Base-by-base conservation (phyloP, 2,888 invertebrate species). In the Aproaerema taeniolella region DNA sequence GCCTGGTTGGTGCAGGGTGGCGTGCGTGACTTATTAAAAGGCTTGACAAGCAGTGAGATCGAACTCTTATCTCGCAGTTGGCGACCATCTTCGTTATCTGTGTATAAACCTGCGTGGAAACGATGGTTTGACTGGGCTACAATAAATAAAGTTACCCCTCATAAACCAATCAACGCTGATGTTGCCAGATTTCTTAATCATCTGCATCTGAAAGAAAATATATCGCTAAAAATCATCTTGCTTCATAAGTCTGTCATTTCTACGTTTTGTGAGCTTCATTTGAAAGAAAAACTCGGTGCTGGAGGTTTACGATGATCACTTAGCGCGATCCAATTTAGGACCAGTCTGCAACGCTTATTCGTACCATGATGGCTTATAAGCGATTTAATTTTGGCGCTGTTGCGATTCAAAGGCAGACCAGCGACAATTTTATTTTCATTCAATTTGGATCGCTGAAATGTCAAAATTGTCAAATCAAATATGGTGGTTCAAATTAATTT, bases 1-100 rank as follows among this genome's bases (percentile, higher is more conserved):
- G 41, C 43, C 2, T 50, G 47, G 50, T 46, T 35, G 30, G 30
- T 37, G 43, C 42, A 43, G 50, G 42, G 41, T 48, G 35, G 35
- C 9, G 11, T 6, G 35, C 9, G 11, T 6, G 35, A 35, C 2
- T 15, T 43, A 43, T 30, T 20, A 12, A 26, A 24, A 36, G 11
- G 26, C 16, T 46, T 42, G 45, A 24, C 37, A 1, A 26, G 20
- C 6, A 9, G 15, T 12, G 14, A 41, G n/a, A 28, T 8, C 9
- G 4, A 20, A 12, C 16, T 41, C 2, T 26, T 30, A 3, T 28
- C 7, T 2, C 14, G 26, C 6, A 32, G 32, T 14, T 37, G 41
- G 41, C 14, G 41, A 20, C 25, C 31, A 11, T 29, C 29, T 6
- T 12, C 29, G 9, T 9, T 29, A 13, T 12, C 2, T 2, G 12